Conservation (phyloP, 2,888 invertebrate genomes). For the Pammene aurita region DNA sequence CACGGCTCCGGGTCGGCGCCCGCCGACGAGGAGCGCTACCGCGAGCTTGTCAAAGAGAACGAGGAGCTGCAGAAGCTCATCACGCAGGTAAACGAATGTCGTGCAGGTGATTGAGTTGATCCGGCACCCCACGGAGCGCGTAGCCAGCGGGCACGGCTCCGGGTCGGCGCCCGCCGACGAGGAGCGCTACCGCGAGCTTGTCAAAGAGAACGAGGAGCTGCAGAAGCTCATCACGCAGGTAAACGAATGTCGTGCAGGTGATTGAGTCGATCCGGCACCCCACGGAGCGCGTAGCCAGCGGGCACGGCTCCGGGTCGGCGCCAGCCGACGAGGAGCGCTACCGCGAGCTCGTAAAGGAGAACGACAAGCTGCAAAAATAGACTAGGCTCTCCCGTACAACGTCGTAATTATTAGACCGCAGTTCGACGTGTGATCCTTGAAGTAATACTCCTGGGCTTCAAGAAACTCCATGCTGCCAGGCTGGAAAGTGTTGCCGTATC, state of each 20-base stretch:
- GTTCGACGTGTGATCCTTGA: too few relatives aligned
- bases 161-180: constrained; percentile 96
- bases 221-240: constrained; percentile 93
- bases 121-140: constrained; percentile 91
- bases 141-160: constrained; percentile 93
- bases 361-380: constrained; percentile 88
- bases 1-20: constrained; percentile 93
- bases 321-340: constrained; percentile 97
- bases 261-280: constrained; percentile 82
- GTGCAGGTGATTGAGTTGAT: constrained; percentile 52
- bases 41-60: constrained; percentile 96
- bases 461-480: too few relatives aligned
- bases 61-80: constrained; percentile 91
- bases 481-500: too few relatives aligned
- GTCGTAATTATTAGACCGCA: too few relatives aligned
- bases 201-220: constrained; percentile 95
- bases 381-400: too few relatives aligned
- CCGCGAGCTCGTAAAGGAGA: constrained; percentile 95
- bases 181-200: constrained; percentile 95
- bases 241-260: constrained; percentile 52
- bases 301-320: constrained; percentile 93
- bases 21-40: constrained; percentile 97
- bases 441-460: too few relatives aligned
- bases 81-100: constrained; percentile 86
- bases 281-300: constrained; percentile 93